Conservation (phyloP, 2,797 vertebrate genomes). For the Amblyraja radiata region DNA sequence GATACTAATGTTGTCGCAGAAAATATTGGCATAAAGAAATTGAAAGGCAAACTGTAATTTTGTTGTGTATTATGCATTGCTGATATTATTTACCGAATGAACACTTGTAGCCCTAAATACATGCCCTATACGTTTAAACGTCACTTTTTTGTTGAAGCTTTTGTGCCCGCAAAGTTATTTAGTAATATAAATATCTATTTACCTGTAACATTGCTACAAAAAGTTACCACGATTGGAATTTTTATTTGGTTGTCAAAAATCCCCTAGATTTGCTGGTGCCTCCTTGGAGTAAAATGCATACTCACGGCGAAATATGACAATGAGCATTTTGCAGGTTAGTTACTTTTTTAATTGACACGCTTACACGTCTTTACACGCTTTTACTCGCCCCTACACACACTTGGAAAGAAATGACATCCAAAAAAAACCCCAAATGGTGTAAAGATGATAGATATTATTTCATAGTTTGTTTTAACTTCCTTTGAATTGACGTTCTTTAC, state of each 20-base stretch:
- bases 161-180: not conserved
- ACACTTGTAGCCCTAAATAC: not conserved
- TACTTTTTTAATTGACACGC: not conserved
- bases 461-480: not conserved
- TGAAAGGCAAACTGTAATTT: not conserved
- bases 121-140: not conserved
- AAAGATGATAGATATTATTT: not conserved
- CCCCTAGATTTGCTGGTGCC: not conserved
- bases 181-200: not conserved
- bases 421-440: too few species aligned
- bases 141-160: not conserved
- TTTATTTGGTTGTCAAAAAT: not conserved
- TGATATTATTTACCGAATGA: not conserved
- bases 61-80: not conserved
- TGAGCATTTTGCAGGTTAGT: not conserved
- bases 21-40: not conserved
- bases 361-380: not conserved
- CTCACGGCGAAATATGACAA: not conserved
- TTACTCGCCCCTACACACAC: not conserved
- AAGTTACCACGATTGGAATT: not conserved
- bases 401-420: too few species aligned
- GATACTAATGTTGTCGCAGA: not conserved
- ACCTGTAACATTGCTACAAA: not conserved
- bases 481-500: not conserved
- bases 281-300: not conserved